Percentiles rank a stretch among this genome's conserved stretches.
phyloP scores from a whole-genome alignment of 2,888 invertebrate species.

The Zygothrica quintamaculata region DNA sequence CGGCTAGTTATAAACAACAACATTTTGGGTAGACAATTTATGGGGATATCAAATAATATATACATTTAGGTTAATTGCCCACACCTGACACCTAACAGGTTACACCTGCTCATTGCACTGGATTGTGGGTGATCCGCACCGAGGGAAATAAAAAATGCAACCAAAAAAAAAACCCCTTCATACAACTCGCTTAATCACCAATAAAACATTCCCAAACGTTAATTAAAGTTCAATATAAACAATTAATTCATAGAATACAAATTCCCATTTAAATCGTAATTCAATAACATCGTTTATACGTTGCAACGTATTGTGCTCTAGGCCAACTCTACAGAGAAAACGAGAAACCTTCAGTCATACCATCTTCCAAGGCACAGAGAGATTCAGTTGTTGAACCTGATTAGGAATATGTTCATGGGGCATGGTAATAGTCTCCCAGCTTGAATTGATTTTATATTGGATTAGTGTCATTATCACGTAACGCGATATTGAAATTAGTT shows the following conservation, averaged over 20 bases:
- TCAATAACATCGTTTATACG: background rate
- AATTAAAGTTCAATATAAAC: constrained; percentile 26
- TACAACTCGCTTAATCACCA: constrained; percentile 6
- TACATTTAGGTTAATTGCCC: constrained; percentile 30
- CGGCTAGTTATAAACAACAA: constrained; percentile 19
- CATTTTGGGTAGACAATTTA: constrained; percentile 6
- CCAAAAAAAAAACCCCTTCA: no score
- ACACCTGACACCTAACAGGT: constrained; percentile 9
- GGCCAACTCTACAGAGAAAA: no score
- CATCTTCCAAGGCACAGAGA: no score
- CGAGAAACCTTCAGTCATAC: no score
- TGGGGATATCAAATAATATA: constrained; percentile 29
- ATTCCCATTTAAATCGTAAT: background rate
- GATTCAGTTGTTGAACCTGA: no score
- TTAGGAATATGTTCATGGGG: no score
- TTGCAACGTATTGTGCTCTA: background rate
- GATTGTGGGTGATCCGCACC: no score
- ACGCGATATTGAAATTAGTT: background rate
- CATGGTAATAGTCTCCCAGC: no score
- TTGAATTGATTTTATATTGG: no score
- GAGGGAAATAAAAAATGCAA: no score
- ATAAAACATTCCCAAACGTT: constrained; percentile 14
- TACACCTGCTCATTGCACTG: constrained; percentile 8
- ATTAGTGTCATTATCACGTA: no score
- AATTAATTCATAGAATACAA: constrained; percentile 10